These are phyloP conservation scores for Aptenodytes forsteri DNA, from an alignment of 2,113 vertebrate genomes.

Conservation along the genomic window DNA sequence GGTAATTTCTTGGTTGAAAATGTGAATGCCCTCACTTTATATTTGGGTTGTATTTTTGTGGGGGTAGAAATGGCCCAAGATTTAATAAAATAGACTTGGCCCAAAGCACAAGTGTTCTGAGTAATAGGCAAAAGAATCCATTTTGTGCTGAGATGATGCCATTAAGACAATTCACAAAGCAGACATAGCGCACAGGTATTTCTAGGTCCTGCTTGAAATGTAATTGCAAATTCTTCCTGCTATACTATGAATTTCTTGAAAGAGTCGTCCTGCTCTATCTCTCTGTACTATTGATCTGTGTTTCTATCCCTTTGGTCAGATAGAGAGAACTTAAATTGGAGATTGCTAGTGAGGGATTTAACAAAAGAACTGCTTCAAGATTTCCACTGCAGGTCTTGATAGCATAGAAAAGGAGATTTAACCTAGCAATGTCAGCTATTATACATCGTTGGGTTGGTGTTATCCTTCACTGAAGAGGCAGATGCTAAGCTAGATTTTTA, in stretches of 20 bases:
- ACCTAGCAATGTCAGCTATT: background rate
- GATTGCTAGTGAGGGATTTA: background rate
- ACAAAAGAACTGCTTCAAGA: background rate
- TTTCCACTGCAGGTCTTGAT: background rate
- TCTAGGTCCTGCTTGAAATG: background rate
- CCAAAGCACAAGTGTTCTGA: background rate
- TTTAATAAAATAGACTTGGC: background rate
- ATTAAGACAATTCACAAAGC: background rate
- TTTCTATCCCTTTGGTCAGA: background rate
- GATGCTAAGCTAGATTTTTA: background rate
- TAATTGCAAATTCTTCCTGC: background rate
- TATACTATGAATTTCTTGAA: background rate
- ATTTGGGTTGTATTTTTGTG: background rate
- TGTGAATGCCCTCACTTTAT: background rate
- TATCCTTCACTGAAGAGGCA: background rate
- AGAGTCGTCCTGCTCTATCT: background rate
- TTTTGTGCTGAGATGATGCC: background rate
- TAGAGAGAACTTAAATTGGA: background rate
- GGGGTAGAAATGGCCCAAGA: background rate
- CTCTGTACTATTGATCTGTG: conserved; percentile 4
- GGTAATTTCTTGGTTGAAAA: background rate
- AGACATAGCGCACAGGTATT: background rate
- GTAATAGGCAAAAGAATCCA: background rate
- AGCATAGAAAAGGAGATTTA: background rate
- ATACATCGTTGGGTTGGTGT: background rate